phyloP scores from a whole-genome alignment of 2,113 vertebrate species.

The Limanda limanda region DNA sequence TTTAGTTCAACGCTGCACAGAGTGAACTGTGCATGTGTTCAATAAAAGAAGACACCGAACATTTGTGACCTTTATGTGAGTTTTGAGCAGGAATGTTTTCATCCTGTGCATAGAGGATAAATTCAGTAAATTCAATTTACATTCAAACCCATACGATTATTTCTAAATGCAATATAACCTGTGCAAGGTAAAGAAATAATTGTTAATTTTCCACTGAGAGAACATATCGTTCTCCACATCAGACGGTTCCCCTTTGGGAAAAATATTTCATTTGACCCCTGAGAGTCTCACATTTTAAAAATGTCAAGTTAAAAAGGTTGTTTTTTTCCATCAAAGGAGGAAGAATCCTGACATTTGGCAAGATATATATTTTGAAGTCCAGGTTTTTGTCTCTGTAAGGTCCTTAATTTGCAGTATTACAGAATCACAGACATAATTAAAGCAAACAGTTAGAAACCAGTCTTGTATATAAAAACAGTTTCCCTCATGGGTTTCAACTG shows the following conservation, averaged over 20 bases:
- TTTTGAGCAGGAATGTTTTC: neutral
- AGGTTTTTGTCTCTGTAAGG: neutral
- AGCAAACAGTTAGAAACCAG: neutral
- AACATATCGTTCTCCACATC: slow-evolving; percentile 5
- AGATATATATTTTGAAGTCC: neutral
- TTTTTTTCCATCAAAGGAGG: neutral
- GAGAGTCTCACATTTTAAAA: slow-evolving; percentile 33
- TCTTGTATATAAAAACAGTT: no score
- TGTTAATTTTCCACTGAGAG: neutral
- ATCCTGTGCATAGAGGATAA: neutral
- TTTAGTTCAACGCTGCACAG: neutral
- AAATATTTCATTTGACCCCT: slow-evolving; percentile 3
- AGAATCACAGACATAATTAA: neutral
- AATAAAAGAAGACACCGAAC: neutral
- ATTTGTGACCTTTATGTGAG: neutral
- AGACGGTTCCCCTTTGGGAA: slow-evolving; percentile 3
- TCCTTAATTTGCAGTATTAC: neutral
- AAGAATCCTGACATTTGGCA: slow-evolving; percentile 20
- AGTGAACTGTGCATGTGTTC: neutral
- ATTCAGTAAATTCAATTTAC: neutral
- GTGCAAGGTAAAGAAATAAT: no score
- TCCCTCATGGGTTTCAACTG: no score
- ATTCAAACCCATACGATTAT: neutral
- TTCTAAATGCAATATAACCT: neutral
- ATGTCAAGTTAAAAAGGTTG: slow-evolving; percentile 38